phyloP scores from a whole-genome alignment of 2,888 invertebrate genomes.

The Smittia sp. region DNA sequence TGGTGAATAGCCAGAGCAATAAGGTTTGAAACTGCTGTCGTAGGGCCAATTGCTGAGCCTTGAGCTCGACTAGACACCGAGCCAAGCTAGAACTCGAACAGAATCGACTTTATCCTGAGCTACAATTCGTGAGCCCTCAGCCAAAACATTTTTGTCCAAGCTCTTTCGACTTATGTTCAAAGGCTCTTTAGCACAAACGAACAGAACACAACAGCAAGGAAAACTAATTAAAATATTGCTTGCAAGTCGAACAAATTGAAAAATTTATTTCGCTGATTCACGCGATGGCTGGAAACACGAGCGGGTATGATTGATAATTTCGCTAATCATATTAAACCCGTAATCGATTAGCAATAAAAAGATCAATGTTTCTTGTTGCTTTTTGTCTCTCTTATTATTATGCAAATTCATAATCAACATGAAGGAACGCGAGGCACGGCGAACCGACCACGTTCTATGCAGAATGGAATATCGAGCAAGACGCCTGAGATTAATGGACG shows the following conservation, averaged over 20 bases:
- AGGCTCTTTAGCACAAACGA: background rate
- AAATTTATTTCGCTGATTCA: slow-evolving; percentile 31
- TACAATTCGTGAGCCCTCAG: too few species aligned
- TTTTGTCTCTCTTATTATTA: background rate
- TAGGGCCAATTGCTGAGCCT: too few species aligned
- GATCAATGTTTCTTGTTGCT: background rate
- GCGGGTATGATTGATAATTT: slow-evolving; percentile 23
- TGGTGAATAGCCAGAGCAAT: too few species aligned
- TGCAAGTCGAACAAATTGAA: slow-evolving; percentile 32
- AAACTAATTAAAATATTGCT: slow-evolving; percentile 37
- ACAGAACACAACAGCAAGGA: slow-evolving; percentile 18
- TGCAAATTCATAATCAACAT: background rate
- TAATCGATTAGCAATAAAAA: slow-evolving; percentile 28
- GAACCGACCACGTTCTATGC: background rate
- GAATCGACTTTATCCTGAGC: too few species aligned
- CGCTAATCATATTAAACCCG: slow-evolving; percentile 28
- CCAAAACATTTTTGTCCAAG: background rate
- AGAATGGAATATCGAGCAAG: too few species aligned
- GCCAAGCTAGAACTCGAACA: too few species aligned
- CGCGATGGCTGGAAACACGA: background rate
- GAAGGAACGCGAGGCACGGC: background rate
- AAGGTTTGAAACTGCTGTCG: background rate
- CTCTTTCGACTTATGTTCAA: background rate
- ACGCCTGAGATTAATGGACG: too few species aligned
- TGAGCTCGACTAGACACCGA: too few species aligned